phyloP scores from a whole-genome alignment of 1,140 invertebrate genomes.

The Portunus trituberculatus region DNA sequence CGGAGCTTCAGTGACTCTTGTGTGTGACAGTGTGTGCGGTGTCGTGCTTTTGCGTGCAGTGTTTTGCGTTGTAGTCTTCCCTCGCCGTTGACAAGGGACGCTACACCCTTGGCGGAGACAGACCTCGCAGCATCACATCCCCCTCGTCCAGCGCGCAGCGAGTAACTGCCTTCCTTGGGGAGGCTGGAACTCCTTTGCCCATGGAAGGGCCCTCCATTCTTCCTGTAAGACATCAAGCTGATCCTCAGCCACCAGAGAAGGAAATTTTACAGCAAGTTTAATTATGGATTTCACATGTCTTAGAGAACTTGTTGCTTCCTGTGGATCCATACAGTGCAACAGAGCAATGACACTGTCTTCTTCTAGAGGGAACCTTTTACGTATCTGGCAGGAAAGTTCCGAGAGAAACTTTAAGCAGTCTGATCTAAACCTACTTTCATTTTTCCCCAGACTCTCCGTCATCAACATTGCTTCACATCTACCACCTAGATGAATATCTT shows the following conservation, averaged over 20 bases:
- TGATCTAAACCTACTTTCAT: constrained; percentile 50
- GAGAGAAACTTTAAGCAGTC: constrained; percentile 47
- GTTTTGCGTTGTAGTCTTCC: no score
- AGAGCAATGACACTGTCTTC: constrained; percentile 50
- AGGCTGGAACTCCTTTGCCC: constrained; percentile 32
- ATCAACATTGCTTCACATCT: constrained; percentile 57
- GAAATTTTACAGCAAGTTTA: constrained; percentile 22
- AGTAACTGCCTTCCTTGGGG: no score
- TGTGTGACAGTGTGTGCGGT: no score
- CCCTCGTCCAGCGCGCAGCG: no score
- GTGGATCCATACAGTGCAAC: constrained; percentile 1
- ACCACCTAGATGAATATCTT: constrained; percentile 49
- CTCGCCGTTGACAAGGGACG: no score
- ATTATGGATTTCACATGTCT: constrained; percentile 44
- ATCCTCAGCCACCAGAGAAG: constrained; percentile 38
- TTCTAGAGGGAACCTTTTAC: constrained; percentile 50
- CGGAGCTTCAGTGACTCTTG: no score
- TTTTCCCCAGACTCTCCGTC: constrained; percentile 35
- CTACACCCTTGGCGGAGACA: no score
- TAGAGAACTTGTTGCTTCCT: constrained; percentile 17
- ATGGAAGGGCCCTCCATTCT: not conserved
- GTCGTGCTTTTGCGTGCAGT: no score
- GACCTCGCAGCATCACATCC: no score
- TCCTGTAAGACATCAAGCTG: constrained; percentile 29
- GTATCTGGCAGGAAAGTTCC: constrained; percentile 43